phyloP scores from a whole-genome alignment of 2,113 vertebrate species.

The Melanostigma gelatinosum region DNA sequence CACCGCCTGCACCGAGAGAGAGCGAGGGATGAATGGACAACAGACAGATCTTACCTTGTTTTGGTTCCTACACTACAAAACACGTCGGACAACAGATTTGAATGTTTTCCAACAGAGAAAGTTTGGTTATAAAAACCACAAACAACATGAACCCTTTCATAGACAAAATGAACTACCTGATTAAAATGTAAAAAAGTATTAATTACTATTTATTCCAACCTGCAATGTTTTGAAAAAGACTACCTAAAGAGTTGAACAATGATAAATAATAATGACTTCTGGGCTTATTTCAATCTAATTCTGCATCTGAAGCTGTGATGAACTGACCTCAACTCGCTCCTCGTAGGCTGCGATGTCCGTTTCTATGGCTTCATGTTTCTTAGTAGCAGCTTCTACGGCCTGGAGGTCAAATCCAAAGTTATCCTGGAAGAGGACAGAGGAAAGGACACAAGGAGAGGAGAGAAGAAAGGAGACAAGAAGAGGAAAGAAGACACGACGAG shows the following conservation, averaged over 20 bases:
- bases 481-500: too few species aligned
- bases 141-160: background rate
- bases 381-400: conserved; percentile 96
- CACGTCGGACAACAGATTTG: background rate
- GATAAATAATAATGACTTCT: background rate
- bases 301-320: background rate
- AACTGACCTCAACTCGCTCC: conserved; percentile 89
- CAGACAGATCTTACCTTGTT: background rate
- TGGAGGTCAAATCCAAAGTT: conserved; percentile 99
- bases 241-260: background rate
- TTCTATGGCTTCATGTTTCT: conserved; percentile 99
- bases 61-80: background rate
- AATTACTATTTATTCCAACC: background rate
- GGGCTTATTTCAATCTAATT: background rate
- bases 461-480: background rate
- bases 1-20: conserved; percentile 82
- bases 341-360: conserved; percentile 97
- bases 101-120: background rate
- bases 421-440: conserved; percentile 75
- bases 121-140: background rate
- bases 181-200: background rate
- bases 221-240: too few species aligned
- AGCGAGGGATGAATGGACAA: background rate
- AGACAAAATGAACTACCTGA: background rate
- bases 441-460: background rate